Base-by-base conservation (phyloP, 1,140 invertebrate species). In the Brachionus asplanchnoidis region DNA sequence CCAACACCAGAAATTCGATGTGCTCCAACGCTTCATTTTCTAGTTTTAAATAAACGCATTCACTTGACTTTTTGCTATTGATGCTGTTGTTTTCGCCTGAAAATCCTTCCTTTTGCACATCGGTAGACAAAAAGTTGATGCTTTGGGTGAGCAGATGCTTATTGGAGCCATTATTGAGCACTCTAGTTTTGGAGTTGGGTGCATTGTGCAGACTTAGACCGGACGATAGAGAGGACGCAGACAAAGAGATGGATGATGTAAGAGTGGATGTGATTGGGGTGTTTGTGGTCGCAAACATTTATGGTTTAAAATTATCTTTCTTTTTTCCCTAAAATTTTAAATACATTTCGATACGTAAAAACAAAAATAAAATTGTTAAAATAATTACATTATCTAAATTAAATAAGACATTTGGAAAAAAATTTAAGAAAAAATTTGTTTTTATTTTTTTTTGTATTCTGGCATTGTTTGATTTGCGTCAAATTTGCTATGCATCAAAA, bases 11-110 rank as follows among this genome's bases (percentile, higher is more conserved):
- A 36, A 36, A 44, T 26, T 82, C 79, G 4, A 82, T 68, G 32
- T 65, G n/a, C 36, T 65, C 53, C 53, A 82, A 65, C 2, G 79
- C 79, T 26, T 82, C 79, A 28, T 82, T 65, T 68, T 82, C 79
- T 17, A 82, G 14, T 26, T 82, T 82, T 0, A 82, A n/a, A 26
- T 46, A 50, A 50, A 77, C 73, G 26, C 12, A 11, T 20, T 75
- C 70, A 11, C 32, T n/a, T 32, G 66, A 70, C 44, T 44, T 75
- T 75, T 75, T 42, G 1, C 70, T 42, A 75, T 75, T 75, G 11
- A 44, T 12, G 11, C 42, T 50, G n/a, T 3, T 77, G 46, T 77
- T 77, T 9, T 77, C 44, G 14, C 9, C 17, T 2, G n/a, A 26
- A 77, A 50, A 50, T 26, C 32, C 36, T 42, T 77, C 42, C 9